These are phyloP conservation scores for Cactoblastis cactorum DNA, from an alignment of 2,888 invertebrate species.

Conservation along the genomic window DNA sequence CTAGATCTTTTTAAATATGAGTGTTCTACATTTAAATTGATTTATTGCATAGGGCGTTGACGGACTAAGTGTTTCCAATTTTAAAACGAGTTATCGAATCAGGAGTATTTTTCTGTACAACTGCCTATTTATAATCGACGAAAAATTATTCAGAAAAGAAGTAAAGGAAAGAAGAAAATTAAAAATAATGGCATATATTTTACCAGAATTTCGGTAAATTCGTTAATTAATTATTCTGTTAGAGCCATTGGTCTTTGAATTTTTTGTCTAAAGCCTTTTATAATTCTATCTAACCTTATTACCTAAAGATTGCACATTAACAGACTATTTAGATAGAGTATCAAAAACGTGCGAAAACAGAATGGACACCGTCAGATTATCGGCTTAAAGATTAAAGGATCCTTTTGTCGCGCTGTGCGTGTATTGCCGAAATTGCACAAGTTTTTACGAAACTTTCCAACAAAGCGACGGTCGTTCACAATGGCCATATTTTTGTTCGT, in stretches of 20 bases:
- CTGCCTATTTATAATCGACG: too few species aligned
- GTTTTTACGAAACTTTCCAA: conserved; percentile 71
- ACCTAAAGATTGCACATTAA: conserved; percentile 19
- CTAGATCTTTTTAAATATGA: conserved; percentile 62
- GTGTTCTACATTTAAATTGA: conserved; percentile 68
- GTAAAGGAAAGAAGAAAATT: too few species aligned
- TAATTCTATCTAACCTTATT: background rate
- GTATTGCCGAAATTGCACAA: conserved; percentile 68
- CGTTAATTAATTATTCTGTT: too few species aligned
- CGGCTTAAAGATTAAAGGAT: conserved; percentile 27
- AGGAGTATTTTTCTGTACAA: conserved; percentile 26
- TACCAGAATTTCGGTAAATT: too few species aligned
- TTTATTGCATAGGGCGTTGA: conserved; percentile 65
- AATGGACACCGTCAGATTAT: conserved; percentile 35
- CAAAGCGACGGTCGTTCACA: conserved; percentile 64
- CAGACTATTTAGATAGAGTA: conserved; percentile 1
- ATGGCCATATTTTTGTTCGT: conserved; percentile 75
- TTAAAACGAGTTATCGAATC: conserved; percentile 55
- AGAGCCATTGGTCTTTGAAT: too few species aligned
- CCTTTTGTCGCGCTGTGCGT: conserved; percentile 54
- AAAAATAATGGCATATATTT: too few species aligned
- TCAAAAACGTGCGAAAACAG: conserved; percentile 35
- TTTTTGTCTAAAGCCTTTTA: background rate
- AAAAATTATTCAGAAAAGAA: too few species aligned
- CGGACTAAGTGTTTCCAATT: conserved; percentile 55